Base-by-base conservation (phyloP, 37 sponge, comb jelly and placozoan species). In the Aplysina aerophoba region DNA sequence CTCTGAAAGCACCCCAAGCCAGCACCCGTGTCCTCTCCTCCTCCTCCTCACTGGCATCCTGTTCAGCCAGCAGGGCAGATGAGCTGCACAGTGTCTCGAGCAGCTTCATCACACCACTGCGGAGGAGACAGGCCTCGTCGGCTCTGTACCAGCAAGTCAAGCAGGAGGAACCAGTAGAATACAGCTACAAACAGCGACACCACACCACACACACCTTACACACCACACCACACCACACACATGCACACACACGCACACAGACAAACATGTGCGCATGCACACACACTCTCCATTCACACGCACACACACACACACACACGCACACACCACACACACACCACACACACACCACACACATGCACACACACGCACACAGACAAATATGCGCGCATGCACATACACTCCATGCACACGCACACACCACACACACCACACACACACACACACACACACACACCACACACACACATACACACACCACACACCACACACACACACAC, bases 1-100 rank as follows among this genome's bases (percentile, higher is more conserved):
- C 97, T 50, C 93, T 85, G 63, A 96, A 96, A 5, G 92, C 92
- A 0, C 93, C 97, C 97, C 97, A 97, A 15, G 97, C 95, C 35
- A 97, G 69, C 4, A n/a, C 81, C 87, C 57, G 87, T 85, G 12
- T 81, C 85, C 50, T 87, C 84, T 12, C 85, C 67, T 84, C 85
- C 24, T 71, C 85, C 55, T 73, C 85, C 59, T 73, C 71, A 21
- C 74, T 71, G 60, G 72, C 53, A 4, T 39, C 55, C 30, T 57
- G 65, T 22, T 61, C 74, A 6, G 86, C 83, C 55, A 86, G 41
- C 78, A 88, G 81, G 31, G 68, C 55, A 2, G 71, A 6, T 20
- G 87, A 44, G 74, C 89, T 88, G 33, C 95, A 92, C 33, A 97
- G 91, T 34, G 79, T 73, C 62, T 97, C 95, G 41, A 97, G 84